Percentiles rank a stretch among this genome's conserved stretches.
These are phyloP conservation scores for Malachius bipustulatus DNA, from an alignment of 2,888 invertebrate genomes.

Conservation along the genomic window DNA sequence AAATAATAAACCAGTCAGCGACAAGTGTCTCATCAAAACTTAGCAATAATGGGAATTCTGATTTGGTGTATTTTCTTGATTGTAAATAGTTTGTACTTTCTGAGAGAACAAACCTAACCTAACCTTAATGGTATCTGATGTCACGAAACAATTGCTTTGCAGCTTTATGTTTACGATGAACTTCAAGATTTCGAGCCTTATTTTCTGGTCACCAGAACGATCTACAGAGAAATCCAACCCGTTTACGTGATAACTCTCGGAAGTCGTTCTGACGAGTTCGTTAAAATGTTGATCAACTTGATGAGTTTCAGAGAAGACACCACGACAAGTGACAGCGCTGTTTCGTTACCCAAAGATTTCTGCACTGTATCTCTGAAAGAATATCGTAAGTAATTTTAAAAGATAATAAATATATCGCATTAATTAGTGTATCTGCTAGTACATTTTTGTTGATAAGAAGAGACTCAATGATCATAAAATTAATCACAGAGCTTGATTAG, in stretches of 20 bases:
- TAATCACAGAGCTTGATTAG: not conserved
- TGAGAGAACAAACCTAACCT: no score
- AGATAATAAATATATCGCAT: not conserved
- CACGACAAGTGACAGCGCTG: constrained; percentile 24
- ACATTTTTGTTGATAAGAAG: no score
- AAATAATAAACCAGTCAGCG: no score
- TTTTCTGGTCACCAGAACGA: constrained; percentile 44
- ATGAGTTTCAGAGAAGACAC: constrained; percentile 19
- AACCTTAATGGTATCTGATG: not conserved
- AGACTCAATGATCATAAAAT: no score
- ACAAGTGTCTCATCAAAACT: no score
- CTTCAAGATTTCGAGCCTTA: constrained; percentile 51
- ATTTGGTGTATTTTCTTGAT: no score
- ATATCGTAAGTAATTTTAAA: constrained; percentile 39
- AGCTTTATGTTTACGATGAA: constrained; percentile 58
- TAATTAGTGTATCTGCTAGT: constrained; percentile 4
- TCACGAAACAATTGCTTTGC: constrained; percentile 16
- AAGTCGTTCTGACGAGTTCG: constrained; percentile 42
- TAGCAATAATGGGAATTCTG: no score
- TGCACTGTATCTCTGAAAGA: constrained; percentile 46
- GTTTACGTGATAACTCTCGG: constrained; percentile 43
- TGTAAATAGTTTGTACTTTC: no score
- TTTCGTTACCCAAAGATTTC: constrained; percentile 39
- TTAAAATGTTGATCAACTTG: constrained; percentile 26
- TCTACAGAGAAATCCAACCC: constrained; percentile 51